These are phyloP conservation scores for Cygnus atratus DNA, from an alignment of 2,113 vertebrate species.

Conservation along the genomic window DNA sequence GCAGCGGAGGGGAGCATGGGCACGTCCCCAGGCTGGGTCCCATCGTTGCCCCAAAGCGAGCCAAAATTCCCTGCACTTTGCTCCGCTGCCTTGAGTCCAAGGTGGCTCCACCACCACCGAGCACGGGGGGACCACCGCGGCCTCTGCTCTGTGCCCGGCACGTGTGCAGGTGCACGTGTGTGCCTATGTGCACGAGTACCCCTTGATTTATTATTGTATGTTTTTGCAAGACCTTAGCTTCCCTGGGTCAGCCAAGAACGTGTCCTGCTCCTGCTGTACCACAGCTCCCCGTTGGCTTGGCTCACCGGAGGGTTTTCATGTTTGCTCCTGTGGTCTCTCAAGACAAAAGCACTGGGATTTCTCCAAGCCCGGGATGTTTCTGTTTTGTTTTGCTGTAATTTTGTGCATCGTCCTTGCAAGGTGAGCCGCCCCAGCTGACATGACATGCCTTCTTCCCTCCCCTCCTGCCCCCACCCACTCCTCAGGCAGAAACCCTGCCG, in stretches of 20 bases:
- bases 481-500: background rate
- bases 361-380: background rate
- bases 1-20: background rate
- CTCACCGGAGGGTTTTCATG: background rate
- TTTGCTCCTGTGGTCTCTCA: slow-evolving; percentile 38
- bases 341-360: slow-evolving; percentile 12
- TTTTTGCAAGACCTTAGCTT: background rate
- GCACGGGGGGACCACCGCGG: background rate
- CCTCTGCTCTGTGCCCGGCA: fast-evolving
- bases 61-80: background rate
- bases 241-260: slow-evolving; percentile 23
- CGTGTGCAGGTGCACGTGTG: background rate
- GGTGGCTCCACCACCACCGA: background rate
- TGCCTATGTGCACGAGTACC: background rate
- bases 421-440: background rate
- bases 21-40: fast-evolving
- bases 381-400: background rate
- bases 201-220: background rate
- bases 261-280: slow-evolving; percentile 51
- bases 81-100: background rate
- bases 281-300: slow-evolving; percentile 40
- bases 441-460: background rate
- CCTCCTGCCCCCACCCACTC: background rate
- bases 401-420: background rate
- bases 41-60: background rate